These are phyloP conservation scores for Phylloscopus whistleri DNA, from an alignment of 2,113 vertebrate species.

Conservation along the genomic window DNA sequence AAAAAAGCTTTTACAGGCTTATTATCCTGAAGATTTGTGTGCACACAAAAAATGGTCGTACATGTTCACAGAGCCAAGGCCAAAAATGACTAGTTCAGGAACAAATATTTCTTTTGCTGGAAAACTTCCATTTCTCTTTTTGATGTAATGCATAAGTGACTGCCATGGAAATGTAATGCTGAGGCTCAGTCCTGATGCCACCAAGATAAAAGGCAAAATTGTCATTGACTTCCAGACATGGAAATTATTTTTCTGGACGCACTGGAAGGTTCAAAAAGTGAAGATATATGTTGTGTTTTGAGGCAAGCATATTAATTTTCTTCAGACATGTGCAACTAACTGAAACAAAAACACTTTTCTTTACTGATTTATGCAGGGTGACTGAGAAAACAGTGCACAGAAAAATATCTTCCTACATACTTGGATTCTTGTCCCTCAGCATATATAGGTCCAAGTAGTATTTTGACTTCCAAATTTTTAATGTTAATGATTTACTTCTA, in stretches of 20 bases:
- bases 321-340: neutral
- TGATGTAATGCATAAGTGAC: neutral
- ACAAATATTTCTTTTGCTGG: neutral
- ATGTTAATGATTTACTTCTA: constrained; percentile 5
- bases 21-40: neutral
- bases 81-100: neutral
- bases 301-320: neutral
- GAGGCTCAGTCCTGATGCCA: neutral
- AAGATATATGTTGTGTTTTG: neutral
- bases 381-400: neutral
- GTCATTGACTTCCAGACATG: neutral
- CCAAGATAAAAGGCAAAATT: neutral
- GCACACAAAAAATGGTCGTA: neutral
- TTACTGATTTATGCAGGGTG: neutral
- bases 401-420: neutral
- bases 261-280: neutral
- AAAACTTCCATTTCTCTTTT: neutral
- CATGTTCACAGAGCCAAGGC: neutral
- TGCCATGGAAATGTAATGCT: neutral
- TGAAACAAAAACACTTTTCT: constrained; percentile 14
- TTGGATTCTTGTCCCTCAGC: neutral
- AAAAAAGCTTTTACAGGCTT: neutral
- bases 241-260: neutral
- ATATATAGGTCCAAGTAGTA: neutral
- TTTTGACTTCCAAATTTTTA: neutral